phyloP scores from a whole-genome alignment of 2,797 vertebrate genomes.

The Spheniscus humboldti region DNA sequence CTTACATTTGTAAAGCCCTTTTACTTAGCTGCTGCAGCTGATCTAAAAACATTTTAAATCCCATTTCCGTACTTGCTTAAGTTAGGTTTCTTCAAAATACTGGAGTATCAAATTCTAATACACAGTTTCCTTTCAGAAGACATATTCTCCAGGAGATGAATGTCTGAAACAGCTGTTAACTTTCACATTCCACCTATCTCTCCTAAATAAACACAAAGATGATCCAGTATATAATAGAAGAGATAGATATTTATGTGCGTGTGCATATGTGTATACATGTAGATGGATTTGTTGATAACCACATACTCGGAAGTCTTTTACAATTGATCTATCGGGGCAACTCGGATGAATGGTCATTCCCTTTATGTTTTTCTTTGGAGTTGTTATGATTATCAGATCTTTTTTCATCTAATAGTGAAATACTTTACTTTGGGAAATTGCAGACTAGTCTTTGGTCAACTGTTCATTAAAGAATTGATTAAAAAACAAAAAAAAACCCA shows the following conservation, averaged over 20 bases:
- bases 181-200: slow-evolving; percentile 9
- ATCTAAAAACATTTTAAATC: slow-evolving; percentile 41
- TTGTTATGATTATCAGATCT: background rate
- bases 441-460: background rate
- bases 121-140: slow-evolving; percentile 50
- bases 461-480: background rate
- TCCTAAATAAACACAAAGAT: background rate
- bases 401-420: background rate
- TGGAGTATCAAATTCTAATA: slow-evolving; percentile 39
- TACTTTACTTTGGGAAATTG: background rate
- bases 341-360: background rate
- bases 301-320: background rate
- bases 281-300: slow-evolving; percentile 46
- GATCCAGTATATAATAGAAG: background rate
- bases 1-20: background rate
- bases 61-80: slow-evolving; percentile 41
- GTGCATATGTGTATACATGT: background rate
- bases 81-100: slow-evolving; percentile 44
- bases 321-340: slow-evolving; percentile 2
- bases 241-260: slow-evolving; percentile 2
- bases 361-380: background rate
- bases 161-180: slow-evolving; percentile 56
- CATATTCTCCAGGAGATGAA: slow-evolving; percentile 3
- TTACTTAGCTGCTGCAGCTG: background rate
- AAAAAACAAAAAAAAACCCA: background rate